Evolutionary conservation across 2,797 vertebrate genomes (phyloP), one percentile per base, ranked within the genome.

Genomic region (Megaceryle alcyon): DNA sequence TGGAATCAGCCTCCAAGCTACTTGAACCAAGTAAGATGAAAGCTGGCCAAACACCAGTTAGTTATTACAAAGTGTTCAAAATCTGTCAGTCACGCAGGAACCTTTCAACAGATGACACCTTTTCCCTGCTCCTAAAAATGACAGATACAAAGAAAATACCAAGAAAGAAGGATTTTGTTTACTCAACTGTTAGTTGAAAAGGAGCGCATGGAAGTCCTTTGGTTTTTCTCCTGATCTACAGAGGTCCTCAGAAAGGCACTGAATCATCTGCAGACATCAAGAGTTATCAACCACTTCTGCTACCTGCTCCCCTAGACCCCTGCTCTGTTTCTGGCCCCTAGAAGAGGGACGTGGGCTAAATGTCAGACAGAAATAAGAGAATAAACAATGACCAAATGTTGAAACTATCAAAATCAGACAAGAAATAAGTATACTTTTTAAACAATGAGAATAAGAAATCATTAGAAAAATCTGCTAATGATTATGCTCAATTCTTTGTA

Each of bases 31-130:
- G 79, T 57, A 44, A 84, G 29, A 77, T 53, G 39, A 94, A 90
- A 94, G 60, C 15, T 82, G 51, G 46, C 54, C 5, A 2, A 90
- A 78, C 11, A 35, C 16, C 19, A 14, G 39, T 46, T 79, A 73
- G 60, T 79, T 92, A 64, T 53, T 56, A 84, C 39, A 82, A 82
- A 88, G 64, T 25, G 43, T 57, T 84, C 71, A 88, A 93, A 92
- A 44, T 23, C 46, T 80, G 66, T 70, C 88, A 92, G 18, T 63
- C 65, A 61, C n/a, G 54, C 2, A 44, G 35, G 28, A 80, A 33
- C n/a, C 22, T 68, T 41, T 57, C 13, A 31, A 60, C 16, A 78
- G 60, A 49, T 44, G 15, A 81, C 31, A 56, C 12, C 43, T 90
- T 53, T 76, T 35, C 23, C 23, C 25, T 0, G 1, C 37, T 79